These are phyloP conservation scores for Catagonus wagneri DNA, from an alignment of 2,113 vertebrate genomes.

Conservation along the genomic window DNA sequence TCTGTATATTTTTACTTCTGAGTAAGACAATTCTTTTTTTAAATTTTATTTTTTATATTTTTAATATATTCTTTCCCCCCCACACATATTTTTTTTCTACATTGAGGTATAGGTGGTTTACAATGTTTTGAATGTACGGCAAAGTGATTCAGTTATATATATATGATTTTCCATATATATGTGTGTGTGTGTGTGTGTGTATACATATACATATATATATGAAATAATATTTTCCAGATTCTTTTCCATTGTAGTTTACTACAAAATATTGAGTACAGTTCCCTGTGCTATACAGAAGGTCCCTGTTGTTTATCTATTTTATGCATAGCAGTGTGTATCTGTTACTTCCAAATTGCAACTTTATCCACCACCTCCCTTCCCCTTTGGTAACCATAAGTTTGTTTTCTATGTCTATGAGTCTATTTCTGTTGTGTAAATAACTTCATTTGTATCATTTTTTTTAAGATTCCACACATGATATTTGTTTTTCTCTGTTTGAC, in stretches of 20 bases:
- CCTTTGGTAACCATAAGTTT: neutral
- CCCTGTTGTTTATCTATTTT: neutral
- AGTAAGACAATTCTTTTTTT: neutral
- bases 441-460: neutral
- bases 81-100: neutral
- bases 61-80: neutral
- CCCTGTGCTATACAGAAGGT: neutral
- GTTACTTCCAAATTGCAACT: neutral
- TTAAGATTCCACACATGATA: neutral
- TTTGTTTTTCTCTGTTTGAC: neutral
- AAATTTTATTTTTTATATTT: neutral
- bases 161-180: neutral
- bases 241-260: neutral
- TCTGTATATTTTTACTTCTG: slow-evolving; percentile 37
- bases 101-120: neutral
- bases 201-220: neutral
- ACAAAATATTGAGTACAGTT: neutral
- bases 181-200: no score
- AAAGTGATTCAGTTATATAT: neutral
- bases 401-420: neutral
- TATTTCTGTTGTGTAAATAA: neutral
- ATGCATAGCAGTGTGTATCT: neutral
- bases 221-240: neutral
- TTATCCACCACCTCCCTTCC: neutral
- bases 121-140: neutral